Evolutionary conservation across 2,888 invertebrate species (phyloP).

Genomic region (Petrolisthes manimaculis): DNA sequence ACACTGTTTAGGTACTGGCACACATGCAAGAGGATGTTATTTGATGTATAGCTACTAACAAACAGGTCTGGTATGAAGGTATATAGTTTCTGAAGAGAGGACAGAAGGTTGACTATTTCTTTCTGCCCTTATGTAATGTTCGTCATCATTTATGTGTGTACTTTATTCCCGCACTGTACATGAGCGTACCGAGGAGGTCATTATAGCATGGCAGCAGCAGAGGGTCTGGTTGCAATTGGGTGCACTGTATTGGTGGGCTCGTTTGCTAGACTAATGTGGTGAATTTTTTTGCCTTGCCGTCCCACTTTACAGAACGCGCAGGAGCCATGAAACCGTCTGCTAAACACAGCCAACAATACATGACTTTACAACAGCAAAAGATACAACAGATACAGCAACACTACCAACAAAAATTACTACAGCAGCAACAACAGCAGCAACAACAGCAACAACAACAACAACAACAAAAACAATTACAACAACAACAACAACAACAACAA

Average conservation of each 20-base stretch:
- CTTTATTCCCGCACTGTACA: too few species aligned
- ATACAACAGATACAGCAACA: slow-evolving; percentile 63
- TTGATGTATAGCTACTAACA: too few species aligned
- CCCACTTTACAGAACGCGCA: slow-evolving; percentile 61
- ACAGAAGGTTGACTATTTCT: too few species aligned
- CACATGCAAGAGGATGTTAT: too few species aligned
- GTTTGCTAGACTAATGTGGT: slow-evolving; percentile 10
- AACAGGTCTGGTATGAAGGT: too few species aligned
- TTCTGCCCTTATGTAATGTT: too few species aligned
- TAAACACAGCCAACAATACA: slow-evolving; percentile 62
- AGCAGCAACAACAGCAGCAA: slow-evolving; percentile 58
- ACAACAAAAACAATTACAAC: slow-evolving; percentile 78
- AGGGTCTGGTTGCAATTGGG: neutral
- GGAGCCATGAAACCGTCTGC: slow-evolving; percentile 61
- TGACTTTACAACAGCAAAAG: slow-evolving; percentile 65
- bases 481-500: slow-evolving; percentile 68
- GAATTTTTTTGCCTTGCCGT: neutral
- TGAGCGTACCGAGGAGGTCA: too few species aligned
- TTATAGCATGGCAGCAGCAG: too few species aligned
- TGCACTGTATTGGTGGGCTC: neutral
- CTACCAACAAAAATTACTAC: slow-evolving; percentile 59
- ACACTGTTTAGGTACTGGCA: too few species aligned
- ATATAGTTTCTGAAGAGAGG: too few species aligned
- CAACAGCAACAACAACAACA: slow-evolving; percentile 79
- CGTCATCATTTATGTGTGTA: too few species aligned